phyloP scores from a whole-genome alignment of 2,888 invertebrate species.

The Ophioninae sp. region DNA sequence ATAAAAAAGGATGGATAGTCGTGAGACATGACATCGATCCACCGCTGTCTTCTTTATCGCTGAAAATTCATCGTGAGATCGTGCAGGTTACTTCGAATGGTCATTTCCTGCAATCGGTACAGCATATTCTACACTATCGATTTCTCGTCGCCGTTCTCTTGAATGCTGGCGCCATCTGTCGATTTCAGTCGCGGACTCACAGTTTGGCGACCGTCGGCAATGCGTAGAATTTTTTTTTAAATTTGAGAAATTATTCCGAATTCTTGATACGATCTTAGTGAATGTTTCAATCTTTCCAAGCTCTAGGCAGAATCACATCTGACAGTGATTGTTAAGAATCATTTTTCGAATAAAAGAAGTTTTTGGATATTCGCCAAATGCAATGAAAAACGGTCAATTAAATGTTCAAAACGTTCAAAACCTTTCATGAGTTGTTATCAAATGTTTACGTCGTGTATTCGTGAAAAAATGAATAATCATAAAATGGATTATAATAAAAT shows the following conservation, averaged over 20 bases:
- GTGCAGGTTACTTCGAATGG: neutral
- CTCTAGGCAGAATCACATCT: neutral
- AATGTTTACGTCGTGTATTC: no score
- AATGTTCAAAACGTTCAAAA: no score
- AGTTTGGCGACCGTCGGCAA: conserved; percentile 14
- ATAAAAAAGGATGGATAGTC: neutral
- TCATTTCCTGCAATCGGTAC: conserved; percentile 1
- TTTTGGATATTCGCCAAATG: no score
- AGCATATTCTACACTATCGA: conserved; percentile 49
- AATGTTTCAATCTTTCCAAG: neutral
- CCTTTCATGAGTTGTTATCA: no score
- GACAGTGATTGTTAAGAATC: neutral
- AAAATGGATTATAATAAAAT: no score
- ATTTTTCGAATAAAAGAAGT: no score
- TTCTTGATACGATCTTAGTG: no score
- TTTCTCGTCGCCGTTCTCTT: neutral
- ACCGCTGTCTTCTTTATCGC: conserved; percentile 28
- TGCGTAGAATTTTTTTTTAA: neutral
- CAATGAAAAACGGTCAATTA: no score
- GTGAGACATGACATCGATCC: neutral
- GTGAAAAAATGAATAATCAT: no score
- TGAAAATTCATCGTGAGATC: neutral
- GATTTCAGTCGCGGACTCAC: conserved; percentile 8
- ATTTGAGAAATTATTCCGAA: neutral
- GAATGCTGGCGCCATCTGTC: conserved; percentile 38